phyloP scores from a whole-genome alignment of 2,888 invertebrate species.

The Drosophila dives region DNA sequence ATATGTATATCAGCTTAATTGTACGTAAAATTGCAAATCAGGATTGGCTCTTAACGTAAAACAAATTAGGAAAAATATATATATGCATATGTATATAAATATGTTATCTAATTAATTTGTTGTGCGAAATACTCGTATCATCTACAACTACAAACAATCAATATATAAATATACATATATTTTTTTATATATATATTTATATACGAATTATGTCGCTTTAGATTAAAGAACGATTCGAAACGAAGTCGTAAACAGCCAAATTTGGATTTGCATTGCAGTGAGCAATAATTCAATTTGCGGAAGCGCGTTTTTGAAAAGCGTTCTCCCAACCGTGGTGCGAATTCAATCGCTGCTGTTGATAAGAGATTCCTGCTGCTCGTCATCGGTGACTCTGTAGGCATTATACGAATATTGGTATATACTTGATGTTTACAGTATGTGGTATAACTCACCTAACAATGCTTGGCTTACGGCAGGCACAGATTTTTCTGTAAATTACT shows the following conservation, averaged over 20 bases:
- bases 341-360: constrained; percentile 85
- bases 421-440: not conserved
- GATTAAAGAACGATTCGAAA: constrained; percentile 80
- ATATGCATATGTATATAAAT: constrained; percentile 37
- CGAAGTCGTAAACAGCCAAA: constrained; percentile 81
- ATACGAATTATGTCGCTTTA: constrained; percentile 37
- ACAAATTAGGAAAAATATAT: constrained; percentile 31
- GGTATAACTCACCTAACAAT: constrained; percentile 80
- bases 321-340: constrained; percentile 24
- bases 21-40: constrained; percentile 68
- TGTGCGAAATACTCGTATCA: constrained; percentile 31
- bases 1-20: constrained; percentile 48
- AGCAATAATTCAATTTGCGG: constrained; percentile 55
- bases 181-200: not conserved
- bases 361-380: constrained; percentile 88
- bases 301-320: constrained; percentile 63
- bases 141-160: constrained; percentile 41
- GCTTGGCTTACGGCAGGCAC: constrained; percentile 81
- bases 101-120: not conserved
- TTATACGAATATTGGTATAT: not conserved
- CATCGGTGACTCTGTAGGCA: constrained; percentile 85
- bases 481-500: constrained; percentile 83
- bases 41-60: constrained; percentile 43
- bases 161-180: constrained; percentile 16
- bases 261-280: constrained; percentile 75